phyloP scores from a whole-genome alignment of 1,140 invertebrate species.

The Achroia grisella region DNA sequence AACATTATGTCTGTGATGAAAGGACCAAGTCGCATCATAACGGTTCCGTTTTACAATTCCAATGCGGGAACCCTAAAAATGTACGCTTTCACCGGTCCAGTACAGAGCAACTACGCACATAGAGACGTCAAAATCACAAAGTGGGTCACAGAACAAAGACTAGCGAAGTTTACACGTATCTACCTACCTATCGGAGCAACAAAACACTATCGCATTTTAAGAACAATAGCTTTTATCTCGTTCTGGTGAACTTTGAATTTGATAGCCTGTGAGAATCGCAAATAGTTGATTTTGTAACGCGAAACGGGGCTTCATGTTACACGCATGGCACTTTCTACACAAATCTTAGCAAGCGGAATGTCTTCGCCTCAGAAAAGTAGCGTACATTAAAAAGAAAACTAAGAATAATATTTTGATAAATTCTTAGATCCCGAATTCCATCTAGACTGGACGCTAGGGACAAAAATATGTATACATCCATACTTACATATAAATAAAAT shows the following conservation, averaged over 20 bases:
- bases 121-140: conserved; percentile 11
- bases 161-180: conserved; percentile 7
- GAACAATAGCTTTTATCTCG: conserved; percentile 49
- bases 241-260: conserved; percentile 44
- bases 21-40: no score
- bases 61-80: no score
- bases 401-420: no score
- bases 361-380: no score
- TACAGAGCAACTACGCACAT: not conserved
- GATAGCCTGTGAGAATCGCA: conserved; percentile 50
- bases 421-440: no score
- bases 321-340: not conserved
- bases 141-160: conserved; percentile 38
- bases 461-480: no score
- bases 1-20: no score
- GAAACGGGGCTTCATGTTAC: not conserved
- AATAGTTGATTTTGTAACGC: conserved; percentile 18
- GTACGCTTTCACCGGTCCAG: not conserved
- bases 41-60: no score
- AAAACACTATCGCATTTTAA: conserved; percentile 32
- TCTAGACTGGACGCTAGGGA: no score
- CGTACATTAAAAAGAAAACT: no score
- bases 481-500: no score
- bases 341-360: no score
- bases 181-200: conserved; percentile 14